phyloP scores from a whole-genome alignment of 2,888 invertebrate genomes.

The Leucophenga maculata region DNA sequence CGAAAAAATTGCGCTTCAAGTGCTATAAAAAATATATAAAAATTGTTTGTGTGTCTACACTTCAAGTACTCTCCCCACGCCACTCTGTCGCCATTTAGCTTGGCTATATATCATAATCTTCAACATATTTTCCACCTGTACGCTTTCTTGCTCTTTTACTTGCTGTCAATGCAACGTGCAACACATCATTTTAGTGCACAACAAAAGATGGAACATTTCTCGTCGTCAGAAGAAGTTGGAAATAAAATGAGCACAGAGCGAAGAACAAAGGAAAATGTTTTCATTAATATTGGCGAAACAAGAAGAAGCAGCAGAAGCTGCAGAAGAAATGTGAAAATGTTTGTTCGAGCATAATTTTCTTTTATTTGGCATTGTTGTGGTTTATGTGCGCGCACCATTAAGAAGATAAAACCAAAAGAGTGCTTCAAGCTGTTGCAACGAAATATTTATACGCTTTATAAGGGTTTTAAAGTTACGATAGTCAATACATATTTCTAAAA shows the following conservation, averaged over 20 bases:
- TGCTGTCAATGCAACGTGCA: background rate
- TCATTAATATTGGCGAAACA: conserved; percentile 15
- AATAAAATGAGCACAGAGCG: background rate
- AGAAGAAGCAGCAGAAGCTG: too few species aligned
- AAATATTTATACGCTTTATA: background rate
- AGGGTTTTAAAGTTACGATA: too few species aligned
- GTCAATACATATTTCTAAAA: too few species aligned
- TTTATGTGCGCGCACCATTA: background rate
- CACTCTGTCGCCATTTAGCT: too few species aligned
- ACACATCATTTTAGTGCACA: background rate
- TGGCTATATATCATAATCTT: too few species aligned
- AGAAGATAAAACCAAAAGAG: background rate
- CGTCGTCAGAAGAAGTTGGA: background rate
- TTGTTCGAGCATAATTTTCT: too few species aligned
- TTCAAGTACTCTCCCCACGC: too few species aligned
- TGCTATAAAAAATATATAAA: too few species aligned
- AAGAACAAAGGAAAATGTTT: conserved; percentile 14
- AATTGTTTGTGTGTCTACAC: too few species aligned
- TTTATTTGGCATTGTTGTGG: conserved; percentile 4
- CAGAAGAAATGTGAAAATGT: background rate
- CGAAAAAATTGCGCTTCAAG: too few species aligned
- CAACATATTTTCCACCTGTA: conserved; percentile 13
- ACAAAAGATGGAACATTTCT: background rate
- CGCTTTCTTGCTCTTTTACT: background rate
- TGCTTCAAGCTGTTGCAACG: too few species aligned